Percentiles rank a stretch among this genome's conserved stretches.
These are phyloP conservation scores for Lycopodina hypogea DNA, from an alignment of 37 sponge, comb jelly and placozoan genomes.

Conservation along the genomic window DNA sequence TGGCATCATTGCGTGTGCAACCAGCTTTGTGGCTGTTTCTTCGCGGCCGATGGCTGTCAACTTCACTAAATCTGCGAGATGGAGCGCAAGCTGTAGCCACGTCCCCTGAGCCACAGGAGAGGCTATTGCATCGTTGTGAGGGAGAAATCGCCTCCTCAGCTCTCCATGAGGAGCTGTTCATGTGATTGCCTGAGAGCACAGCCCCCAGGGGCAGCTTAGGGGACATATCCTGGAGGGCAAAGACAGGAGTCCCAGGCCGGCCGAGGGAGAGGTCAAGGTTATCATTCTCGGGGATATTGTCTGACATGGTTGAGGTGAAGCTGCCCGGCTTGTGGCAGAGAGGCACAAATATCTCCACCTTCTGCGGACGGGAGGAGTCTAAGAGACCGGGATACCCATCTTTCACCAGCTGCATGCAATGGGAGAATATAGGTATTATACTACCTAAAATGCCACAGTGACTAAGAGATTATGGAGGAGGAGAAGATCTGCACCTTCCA, in stretches of 20 bases:
- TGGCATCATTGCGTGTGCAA: neutral
- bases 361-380: conserved; percentile 1
- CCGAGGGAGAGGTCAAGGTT: neutral
- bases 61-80: too few species aligned
- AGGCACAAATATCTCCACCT: conserved; percentile 42
- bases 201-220: too few species aligned
- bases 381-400: conserved; percentile 39
- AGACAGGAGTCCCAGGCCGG: neutral
- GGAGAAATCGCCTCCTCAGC: neutral
- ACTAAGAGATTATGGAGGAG: too few species aligned
- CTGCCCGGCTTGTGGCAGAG: neutral
- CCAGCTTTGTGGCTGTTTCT: neutral
- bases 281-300: too few species aligned
- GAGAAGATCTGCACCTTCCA: neutral
- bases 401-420: conserved; percentile 24
- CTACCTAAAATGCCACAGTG: neutral
- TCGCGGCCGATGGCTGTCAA: neutral
- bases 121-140: neutral
- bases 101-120: too few species aligned
- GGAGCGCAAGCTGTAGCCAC: too few species aligned
- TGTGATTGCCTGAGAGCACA: neutral
- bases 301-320: too few species aligned
- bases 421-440: neutral
- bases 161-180: neutral
- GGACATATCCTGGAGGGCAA: too few species aligned